Conservation (phyloP, 2,113 vertebrate species). For the Hepsetus odoe region DNA sequence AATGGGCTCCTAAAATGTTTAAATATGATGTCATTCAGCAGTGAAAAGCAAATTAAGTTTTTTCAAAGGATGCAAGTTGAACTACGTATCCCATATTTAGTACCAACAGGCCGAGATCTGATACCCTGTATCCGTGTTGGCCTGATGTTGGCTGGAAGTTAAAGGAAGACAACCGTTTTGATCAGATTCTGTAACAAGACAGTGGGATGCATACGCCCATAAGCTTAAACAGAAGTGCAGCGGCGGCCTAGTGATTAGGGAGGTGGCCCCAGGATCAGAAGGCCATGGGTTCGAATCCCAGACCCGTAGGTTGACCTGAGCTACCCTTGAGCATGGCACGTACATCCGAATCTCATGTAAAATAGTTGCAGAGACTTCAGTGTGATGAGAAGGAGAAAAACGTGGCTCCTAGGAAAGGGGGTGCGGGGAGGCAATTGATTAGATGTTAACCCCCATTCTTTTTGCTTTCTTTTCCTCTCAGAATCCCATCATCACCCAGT, state of each 20-base stretch:
- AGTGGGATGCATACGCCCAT: no score
- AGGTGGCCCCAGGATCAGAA: no score
- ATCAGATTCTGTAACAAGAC: neutral
- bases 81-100: neutral
- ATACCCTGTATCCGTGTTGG: neutral
- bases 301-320: no score
- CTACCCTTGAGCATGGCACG: no score
- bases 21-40: neutral
- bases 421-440: no score
- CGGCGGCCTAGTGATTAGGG: no score
- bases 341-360: no score
- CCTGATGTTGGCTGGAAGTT: neutral
- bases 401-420: no score
- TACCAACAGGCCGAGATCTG: neutral
- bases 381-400: no score
- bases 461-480: slow-evolving; percentile 58
- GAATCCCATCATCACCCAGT: slow-evolving; percentile 97
- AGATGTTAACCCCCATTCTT: neutral
- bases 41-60: neutral
- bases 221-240: no score
- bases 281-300: no score
- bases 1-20: neutral
- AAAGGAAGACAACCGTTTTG: neutral
- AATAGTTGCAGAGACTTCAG: no score
- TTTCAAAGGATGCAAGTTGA: neutral